phyloP scores from a whole-genome alignment of 2,797 vertebrate genomes.

The Xyrichtys novacula region DNA sequence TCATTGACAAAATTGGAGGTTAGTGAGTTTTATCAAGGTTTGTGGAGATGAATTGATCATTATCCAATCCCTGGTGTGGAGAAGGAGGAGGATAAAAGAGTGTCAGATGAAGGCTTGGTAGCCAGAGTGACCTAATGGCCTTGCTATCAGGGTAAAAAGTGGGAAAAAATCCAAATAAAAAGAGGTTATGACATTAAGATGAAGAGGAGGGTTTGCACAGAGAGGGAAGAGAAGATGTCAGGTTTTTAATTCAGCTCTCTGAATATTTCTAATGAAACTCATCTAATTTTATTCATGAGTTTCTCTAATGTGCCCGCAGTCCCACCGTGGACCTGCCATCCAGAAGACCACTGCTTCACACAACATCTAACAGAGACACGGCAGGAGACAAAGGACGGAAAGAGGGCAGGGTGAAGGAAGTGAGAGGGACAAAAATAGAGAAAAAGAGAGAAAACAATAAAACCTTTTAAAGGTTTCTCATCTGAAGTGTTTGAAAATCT shows the following conservation, averaged over 20 bases:
- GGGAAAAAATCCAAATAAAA: background rate
- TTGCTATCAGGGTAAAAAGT: background rate
- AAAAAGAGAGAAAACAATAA: slow-evolving; percentile 25
- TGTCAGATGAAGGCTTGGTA: background rate
- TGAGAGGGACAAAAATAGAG: slow-evolving; percentile 1
- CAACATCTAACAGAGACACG: slow-evolving; percentile 50
- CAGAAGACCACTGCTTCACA: slow-evolving; percentile 48
- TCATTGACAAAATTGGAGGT: background rate
- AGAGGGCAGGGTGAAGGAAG: slow-evolving; percentile 12
- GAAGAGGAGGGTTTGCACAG: slow-evolving; percentile 9
- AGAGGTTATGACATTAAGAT: slow-evolving; percentile 24
- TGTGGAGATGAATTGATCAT: background rate
- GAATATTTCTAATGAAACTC: slow-evolving; percentile 65
- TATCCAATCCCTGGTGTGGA: background rate
- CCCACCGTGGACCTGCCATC: slow-evolving; percentile 58
- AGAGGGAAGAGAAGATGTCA: slow-evolving; percentile 6
- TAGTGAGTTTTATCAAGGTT: background rate
- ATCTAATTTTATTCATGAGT: slow-evolving; percentile 79
- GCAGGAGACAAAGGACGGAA: slow-evolving; percentile 3
- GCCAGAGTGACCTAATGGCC: slow-evolving; percentile 1
- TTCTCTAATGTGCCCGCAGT: slow-evolving; percentile 58
- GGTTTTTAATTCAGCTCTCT: slow-evolving; percentile 51
- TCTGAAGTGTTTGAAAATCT: too few species aligned
- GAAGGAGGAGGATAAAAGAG: background rate
- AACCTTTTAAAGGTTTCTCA: background rate